These are phyloP conservation scores for Gavialis gangeticus DNA, from an alignment of 2,113 vertebrate species.

Conservation along the genomic window DNA sequence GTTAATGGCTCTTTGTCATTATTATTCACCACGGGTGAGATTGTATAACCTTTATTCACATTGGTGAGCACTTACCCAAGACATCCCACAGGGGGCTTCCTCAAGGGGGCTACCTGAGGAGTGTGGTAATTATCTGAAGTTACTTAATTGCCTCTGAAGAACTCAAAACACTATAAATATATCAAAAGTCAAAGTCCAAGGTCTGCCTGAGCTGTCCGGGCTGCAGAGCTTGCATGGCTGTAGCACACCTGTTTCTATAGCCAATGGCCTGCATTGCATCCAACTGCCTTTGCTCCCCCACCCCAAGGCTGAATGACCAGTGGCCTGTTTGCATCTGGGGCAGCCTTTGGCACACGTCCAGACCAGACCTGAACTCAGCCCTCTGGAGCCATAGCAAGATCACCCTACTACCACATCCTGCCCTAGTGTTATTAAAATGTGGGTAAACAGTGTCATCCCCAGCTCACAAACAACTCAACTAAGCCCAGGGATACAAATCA, in stretches of 20 bases:
- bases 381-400: too few relatives aligned
- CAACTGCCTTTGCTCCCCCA: too few relatives aligned
- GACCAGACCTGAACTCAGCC: too few relatives aligned
- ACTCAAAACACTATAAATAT: background rate
- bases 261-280: too few relatives aligned
- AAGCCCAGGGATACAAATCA: background rate
- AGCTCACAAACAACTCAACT: background rate
- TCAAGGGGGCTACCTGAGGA: slow-evolving; percentile 42
- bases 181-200: too few relatives aligned
- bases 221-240: too few relatives aligned
- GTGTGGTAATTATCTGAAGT: slow-evolving; percentile 22
- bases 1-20: slow-evolving; percentile 58
- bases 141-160: background rate
- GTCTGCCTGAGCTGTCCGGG: too few relatives aligned
- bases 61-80: slow-evolving; percentile 30
- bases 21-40: slow-evolving; percentile 54
- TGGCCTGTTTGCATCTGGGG: too few relatives aligned
- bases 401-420: too few relatives aligned
- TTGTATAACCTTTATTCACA: slow-evolving; percentile 62
- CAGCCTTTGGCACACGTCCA: too few relatives aligned
- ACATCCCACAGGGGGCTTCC: slow-evolving; percentile 54
- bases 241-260: too few relatives aligned
- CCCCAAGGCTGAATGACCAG: too few relatives aligned
- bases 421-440: background rate
- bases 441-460: background rate